Conservation (phyloP, 2,113 vertebrate genomes). For the Pseudonaja textilis region DNA sequence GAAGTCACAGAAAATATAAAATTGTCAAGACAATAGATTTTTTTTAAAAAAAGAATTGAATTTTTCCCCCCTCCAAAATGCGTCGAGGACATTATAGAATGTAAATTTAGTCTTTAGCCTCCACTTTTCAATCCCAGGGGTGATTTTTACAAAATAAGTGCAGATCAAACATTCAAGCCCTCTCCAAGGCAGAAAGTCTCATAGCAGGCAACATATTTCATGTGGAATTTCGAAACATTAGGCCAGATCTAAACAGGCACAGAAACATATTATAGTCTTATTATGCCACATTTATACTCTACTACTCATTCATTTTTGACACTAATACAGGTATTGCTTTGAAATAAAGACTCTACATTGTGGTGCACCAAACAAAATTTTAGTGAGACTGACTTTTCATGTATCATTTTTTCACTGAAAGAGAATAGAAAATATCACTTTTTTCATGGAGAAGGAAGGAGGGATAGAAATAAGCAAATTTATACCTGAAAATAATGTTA, state of each 20-base stretch:
- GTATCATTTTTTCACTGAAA: not conserved
- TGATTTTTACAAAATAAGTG: not conserved
- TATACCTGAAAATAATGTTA: not conserved
- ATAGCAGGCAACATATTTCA: not conserved
- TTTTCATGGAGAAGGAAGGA: not conserved
- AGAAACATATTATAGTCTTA: not conserved
- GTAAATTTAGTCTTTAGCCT: not conserved
- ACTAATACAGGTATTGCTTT: not conserved
- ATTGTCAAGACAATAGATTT: not conserved
- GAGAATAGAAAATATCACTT: not conserved
- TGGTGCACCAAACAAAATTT: not conserved
- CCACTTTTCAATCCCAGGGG: not conserved
- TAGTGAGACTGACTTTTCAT: not conserved
- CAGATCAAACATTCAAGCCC: not conserved
- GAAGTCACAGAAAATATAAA: not conserved
- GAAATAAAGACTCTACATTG: not conserved
- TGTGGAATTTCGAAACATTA: fast-evolving
- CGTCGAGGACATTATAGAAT: not conserved
- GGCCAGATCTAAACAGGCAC: not conserved
- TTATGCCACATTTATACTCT: not conserved
- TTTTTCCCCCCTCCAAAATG: not conserved
- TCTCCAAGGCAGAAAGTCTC: not conserved
- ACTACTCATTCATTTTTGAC: not conserved
- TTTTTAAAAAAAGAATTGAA: not conserved
- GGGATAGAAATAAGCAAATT: not conserved